Evolutionary conservation across 2,888 invertebrate genomes (phyloP), one percentile per base, ranked within the genome.

Genomic region (Epinotia brunnichana): DNA sequence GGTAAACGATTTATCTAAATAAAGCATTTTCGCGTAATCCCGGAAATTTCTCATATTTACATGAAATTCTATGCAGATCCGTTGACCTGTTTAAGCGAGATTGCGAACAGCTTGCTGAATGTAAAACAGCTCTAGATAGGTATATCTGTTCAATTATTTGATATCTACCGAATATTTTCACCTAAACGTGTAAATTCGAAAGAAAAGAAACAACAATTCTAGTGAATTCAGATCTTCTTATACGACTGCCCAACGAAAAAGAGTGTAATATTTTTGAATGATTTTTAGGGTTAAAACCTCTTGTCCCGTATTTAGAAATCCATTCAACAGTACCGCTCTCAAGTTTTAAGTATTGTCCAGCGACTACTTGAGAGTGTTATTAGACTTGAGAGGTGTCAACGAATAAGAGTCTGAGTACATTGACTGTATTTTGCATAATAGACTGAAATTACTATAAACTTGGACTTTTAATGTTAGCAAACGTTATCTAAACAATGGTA

Each of bases 1-100:
- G 61, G 61, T 41, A 54, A 72, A 61, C 71, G 54, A 72, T 72
- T 72, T 67, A 67, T 72, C 56, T 56, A 56, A 67, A 72, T 72
- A 72, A 72, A 72, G 54, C 67, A 41, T 19, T 57, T 39, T n/a
- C 17, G 48, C 17, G n/a, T 73, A 73, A 69, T 68, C 72, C 41
- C n/a, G 51, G 57, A 66, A 60, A 66, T 72, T 35, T 54, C 44
- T 61, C 54, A 54, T 71, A 67, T 67, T 72, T 61, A 67, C n/a
- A 15, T 67, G n/a, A 53, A 60, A 66, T 71, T 71, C 48, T 41
- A 67, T 67, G 67, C 66, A 24, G 67, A 62, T 56, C 69, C 54
- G n/a, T 67, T 67, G 61, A 54, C 61, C 67, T 61, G 44, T 29
- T 56, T 61, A 63, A 54, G 54, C 57, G 54, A 70, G 29, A 57